A percentile compares a stretch with the other conserved stretches of the same genome.
These are phyloP conservation scores for Desoria tigrina DNA, from an alignment of 2,888 invertebrate species.

Conservation along the genomic window DNA sequence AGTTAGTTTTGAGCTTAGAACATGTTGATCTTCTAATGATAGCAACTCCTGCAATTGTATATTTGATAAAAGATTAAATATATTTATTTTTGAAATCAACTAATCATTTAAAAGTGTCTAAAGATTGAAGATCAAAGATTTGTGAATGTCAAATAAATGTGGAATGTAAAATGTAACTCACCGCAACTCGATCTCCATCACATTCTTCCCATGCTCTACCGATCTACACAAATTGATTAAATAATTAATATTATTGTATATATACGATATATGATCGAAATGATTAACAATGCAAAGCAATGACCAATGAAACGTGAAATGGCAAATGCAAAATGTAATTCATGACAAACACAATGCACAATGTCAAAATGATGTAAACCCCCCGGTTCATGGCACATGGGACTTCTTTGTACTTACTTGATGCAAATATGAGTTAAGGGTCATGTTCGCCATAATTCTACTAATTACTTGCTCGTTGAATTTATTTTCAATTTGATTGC, in stretches of 20 bases:
- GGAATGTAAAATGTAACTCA: constrained; percentile 23
- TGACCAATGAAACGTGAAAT: background rate
- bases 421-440: constrained; percentile 49
- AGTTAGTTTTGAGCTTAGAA: constrained; percentile 68
- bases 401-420: constrained; percentile 32
- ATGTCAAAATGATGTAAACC: background rate
- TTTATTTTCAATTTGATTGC: no score
- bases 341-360: background rate
- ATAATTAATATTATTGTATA: background rate
- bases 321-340: constrained; percentile 52
- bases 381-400: background rate
- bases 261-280: no score
- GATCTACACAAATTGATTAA: constrained; percentile 58
- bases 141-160: background rate
- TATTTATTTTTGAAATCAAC: constrained; percentile 11
- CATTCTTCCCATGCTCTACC: constrained; percentile 66
- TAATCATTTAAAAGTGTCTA: background rate
- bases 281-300: no score
- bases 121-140: background rate
- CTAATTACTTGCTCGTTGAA: no score
- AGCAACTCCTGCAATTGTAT: constrained; percentile 61
- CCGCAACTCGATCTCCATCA: constrained; percentile 65
- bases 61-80: no score
- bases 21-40: constrained; percentile 69
- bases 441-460: constrained; percentile 51